Conservation (phyloP, 2,888 invertebrate species). For the Tachystola acroxantha region DNA sequence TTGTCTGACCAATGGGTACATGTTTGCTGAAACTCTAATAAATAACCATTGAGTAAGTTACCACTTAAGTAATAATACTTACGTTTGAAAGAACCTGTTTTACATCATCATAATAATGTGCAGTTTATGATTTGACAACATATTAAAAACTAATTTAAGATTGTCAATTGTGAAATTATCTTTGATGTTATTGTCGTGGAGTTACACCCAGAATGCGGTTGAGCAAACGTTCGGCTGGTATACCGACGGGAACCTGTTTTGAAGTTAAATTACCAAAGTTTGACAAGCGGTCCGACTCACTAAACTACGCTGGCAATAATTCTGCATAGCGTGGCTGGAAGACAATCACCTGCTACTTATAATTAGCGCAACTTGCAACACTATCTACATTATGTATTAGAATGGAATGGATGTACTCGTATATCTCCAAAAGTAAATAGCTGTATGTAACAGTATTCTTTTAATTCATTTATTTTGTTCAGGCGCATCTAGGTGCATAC, state of each 20-base stretch:
- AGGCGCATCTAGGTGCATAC: too few relatives aligned
- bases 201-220: constrained; percentile 39
- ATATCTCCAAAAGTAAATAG: too few relatives aligned
- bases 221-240: constrained; percentile 49
- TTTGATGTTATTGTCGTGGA: constrained; percentile 44
- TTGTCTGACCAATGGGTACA: too few relatives aligned
- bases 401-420: background rate
- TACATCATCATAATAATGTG: too few relatives aligned
- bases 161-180: constrained; percentile 14
- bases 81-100: too few relatives aligned
- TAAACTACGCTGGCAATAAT: constrained; percentile 70
- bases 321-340: constrained; percentile 53
- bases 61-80: too few relatives aligned
- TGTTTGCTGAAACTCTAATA: too few relatives aligned
- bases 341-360: constrained; percentile 46
- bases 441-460: too few relatives aligned
- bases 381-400: background rate
- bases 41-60: too few relatives aligned
- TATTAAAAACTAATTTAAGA: background rate
- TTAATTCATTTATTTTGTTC: too few relatives aligned
- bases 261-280: constrained; percentile 78
- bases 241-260: constrained; percentile 65
- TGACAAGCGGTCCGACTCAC: constrained; percentile 66
- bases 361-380: constrained; percentile 19
- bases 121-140: too few relatives aligned